These are phyloP conservation scores for Labeo rohita DNA, from an alignment of 2,113 vertebrate species.

Conservation along the genomic window DNA sequence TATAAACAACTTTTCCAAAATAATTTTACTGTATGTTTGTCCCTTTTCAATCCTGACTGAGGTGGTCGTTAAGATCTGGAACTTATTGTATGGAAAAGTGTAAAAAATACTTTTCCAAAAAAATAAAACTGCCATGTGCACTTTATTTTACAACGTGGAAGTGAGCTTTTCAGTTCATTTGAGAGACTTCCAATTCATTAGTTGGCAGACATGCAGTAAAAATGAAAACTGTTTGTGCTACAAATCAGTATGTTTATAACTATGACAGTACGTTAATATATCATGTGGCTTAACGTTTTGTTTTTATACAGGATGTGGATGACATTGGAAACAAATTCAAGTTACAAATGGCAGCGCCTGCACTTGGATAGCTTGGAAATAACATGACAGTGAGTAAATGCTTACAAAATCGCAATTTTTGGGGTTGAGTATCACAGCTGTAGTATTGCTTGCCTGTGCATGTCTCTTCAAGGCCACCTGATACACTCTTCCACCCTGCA, in stretches of 20 bases:
- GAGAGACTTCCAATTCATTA: no score
- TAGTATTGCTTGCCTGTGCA: background rate
- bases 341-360: no score
- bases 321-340: background rate
- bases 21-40: background rate
- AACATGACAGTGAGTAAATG: background rate
- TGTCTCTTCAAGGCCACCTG: constrained; percentile 1
- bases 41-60: background rate
- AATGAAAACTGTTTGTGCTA: no score
- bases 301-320: background rate
- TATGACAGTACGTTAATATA: no score
- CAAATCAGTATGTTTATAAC: no score
- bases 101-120: background rate
- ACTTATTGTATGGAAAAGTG: background rate
- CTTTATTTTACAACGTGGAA: no score
- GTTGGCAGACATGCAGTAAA: no score
- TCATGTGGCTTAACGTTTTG: no score
- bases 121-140: background rate
- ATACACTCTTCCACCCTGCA: background rate
- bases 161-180: no score
- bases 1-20: background rate
- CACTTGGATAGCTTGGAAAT: background rate
- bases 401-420: background rate
- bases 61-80: background rate
- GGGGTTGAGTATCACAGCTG: background rate